A percentile compares a stretch with the other conserved stretches of the same genome.
phyloP scores from a whole-genome alignment of 2,797 vertebrate species.

The Phataginus tricuspis region DNA sequence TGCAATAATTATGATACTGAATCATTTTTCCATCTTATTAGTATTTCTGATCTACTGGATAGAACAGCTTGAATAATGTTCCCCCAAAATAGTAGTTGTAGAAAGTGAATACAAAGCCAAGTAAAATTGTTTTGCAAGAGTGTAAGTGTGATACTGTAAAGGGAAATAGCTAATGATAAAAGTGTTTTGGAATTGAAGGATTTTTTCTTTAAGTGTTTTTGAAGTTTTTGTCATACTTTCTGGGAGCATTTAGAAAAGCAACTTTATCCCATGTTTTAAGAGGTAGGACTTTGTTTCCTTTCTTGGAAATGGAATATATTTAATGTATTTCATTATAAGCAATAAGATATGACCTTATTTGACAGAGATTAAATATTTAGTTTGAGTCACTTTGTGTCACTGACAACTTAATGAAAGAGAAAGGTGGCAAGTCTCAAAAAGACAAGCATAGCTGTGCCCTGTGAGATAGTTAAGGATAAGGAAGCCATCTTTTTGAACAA shows the following conservation, averaged over 20 bases:
- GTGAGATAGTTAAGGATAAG: conserved; percentile 9
- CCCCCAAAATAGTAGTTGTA: neutral
- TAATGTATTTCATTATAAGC: conserved; percentile 79
- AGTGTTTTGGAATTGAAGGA: neutral
- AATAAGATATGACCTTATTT: conserved; percentile 76
- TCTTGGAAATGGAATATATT: conserved; percentile 58
- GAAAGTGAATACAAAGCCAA: neutral
- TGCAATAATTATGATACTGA: neutral
- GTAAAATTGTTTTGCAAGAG: neutral
- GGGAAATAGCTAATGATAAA: neutral
- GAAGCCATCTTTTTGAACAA: neutral
- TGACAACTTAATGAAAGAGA: conserved; percentile 77
- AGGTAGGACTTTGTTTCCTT: neutral
- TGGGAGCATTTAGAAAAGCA: neutral
- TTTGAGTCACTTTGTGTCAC: conserved; percentile 69
- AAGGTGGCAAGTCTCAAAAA: conserved; percentile 58
- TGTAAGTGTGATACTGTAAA: neutral
- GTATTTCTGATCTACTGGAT: neutral
- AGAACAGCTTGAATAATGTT: neutral
- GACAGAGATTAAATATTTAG: conserved; percentile 72
- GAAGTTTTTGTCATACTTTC: neutral
- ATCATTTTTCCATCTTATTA: neutral
- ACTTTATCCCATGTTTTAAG: neutral
- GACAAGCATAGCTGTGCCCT: neutral
- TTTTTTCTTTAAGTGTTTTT: neutral